Conservation (phyloP, 2,113 vertebrate species). For the Turdus rufiventris region DNA sequence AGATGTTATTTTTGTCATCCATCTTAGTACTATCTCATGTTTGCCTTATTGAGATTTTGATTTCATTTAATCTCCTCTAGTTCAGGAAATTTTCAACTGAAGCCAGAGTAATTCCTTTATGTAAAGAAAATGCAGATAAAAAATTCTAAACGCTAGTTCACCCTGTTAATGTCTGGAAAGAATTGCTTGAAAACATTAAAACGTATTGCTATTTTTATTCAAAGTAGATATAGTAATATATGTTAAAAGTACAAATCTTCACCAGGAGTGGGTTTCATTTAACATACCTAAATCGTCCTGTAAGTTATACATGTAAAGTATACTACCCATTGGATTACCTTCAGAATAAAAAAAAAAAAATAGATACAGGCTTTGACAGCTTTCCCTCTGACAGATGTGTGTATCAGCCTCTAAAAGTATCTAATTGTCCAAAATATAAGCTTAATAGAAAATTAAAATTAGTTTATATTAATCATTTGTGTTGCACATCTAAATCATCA, state of each 20-base stretch:
- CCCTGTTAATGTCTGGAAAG: neutral
- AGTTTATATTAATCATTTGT: neutral
- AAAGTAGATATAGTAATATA: neutral
- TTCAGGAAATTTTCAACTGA: neutral
- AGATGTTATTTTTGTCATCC: neutral
- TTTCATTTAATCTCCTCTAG: conserved; percentile 10
- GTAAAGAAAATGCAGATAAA: neutral
- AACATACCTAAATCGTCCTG: neutral
- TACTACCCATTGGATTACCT: neutral
- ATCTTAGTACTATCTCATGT: neutral
- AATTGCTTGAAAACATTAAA: neutral
- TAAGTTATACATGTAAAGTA: neutral
- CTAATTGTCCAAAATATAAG: neutral
- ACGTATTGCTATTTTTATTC: neutral
- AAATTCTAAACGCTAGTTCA: neutral
- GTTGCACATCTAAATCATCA: neutral
- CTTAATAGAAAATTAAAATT: neutral
- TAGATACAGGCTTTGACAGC: neutral
- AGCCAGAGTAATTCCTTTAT: neutral
- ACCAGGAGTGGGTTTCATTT: neutral
- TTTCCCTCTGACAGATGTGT: neutral
- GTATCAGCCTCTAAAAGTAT: neutral
- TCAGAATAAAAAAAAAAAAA: neutral
- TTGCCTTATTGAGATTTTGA: neutral
- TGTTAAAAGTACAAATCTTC: neutral